A percentile compares a stretch with the other conserved stretches of the same genome.
These are phyloP conservation scores for Actenoides hombroni DNA, from an alignment of 2,113 vertebrate species.

Conservation along the genomic window DNA sequence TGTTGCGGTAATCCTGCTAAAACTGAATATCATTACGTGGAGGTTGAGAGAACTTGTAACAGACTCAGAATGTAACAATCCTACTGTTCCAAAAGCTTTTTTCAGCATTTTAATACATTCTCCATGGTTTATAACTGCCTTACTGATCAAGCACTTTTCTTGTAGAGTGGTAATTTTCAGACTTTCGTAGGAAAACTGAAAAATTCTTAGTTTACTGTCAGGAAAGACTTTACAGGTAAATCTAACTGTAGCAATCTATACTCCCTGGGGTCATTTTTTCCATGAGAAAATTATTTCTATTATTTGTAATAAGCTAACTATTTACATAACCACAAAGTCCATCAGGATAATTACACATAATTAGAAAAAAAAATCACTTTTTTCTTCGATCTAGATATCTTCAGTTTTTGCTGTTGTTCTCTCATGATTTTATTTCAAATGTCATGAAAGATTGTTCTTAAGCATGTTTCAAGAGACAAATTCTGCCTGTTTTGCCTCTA, in stretches of 20 bases:
- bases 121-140: not conserved
- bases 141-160: not conserved
- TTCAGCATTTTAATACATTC: not conserved
- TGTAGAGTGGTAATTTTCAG: not conserved
- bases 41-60: not conserved
- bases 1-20: not conserved
- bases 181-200: not conserved
- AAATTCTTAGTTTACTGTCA: not conserved
- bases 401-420: not conserved
- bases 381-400: not conserved
- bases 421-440: not conserved
- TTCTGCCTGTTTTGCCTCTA: not conserved
- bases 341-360: not conserved
- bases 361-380: not conserved
- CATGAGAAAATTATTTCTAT: not conserved
- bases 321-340: not conserved
- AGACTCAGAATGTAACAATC: not conserved
- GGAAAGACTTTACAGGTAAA: not conserved
- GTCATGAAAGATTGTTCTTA: not conserved
- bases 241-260: not conserved
- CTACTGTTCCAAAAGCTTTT: not conserved
- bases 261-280: not conserved
- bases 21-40: not conserved
- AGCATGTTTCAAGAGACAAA: not conserved
- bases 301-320: conserved; percentile 3